These are phyloP conservation scores for Orbicella faveolata DNA, from an alignment of 64 coral and sea anemone species.

Conservation along the genomic window DNA sequence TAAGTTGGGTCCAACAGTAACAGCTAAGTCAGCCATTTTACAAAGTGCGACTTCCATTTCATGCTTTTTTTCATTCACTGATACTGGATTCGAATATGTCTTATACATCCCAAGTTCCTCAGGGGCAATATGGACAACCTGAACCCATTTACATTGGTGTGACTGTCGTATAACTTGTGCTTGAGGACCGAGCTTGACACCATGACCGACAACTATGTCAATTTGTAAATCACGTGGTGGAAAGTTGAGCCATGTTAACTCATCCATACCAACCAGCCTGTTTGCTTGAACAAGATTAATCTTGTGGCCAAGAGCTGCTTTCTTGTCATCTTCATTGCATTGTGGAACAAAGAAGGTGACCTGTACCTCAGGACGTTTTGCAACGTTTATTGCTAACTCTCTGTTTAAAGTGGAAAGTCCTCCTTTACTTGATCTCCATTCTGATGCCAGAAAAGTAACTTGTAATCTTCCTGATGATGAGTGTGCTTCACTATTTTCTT, in stretches of 20 bases:
- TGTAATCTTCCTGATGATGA: background rate
- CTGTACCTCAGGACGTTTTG: slow-evolving; percentile 19
- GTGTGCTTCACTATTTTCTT: no score
- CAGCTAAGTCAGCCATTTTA: background rate
- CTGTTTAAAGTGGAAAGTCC: slow-evolving; percentile 16
- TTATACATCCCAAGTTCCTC: slow-evolving; percentile 19
- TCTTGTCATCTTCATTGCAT: slow-evolving; percentile 5
- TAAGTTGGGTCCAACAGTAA: slow-evolving; percentile 1
- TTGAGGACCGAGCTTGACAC: slow-evolving; percentile 17
- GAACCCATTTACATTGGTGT: slow-evolving; percentile 28
- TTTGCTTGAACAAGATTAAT: slow-evolving; percentile 11
- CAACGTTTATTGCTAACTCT: slow-evolving; percentile 33
- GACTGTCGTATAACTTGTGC: background rate
- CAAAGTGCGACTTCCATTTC: background rate
- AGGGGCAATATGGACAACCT: slow-evolving; percentile 15
- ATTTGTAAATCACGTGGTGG: background rate
- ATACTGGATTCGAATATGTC: background rate
- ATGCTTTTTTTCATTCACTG: background rate
- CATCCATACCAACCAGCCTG: background rate
- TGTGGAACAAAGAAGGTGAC: slow-evolving; percentile 2
- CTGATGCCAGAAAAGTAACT: slow-evolving; percentile 1
- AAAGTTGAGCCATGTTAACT: background rate
- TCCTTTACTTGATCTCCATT: background rate
- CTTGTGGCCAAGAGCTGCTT: background rate
- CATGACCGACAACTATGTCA: slow-evolving; percentile 23